These are phyloP conservation scores for Pseudolycoriella hygida DNA, from an alignment of 2,888 invertebrate genomes.

Conservation along the genomic window DNA sequence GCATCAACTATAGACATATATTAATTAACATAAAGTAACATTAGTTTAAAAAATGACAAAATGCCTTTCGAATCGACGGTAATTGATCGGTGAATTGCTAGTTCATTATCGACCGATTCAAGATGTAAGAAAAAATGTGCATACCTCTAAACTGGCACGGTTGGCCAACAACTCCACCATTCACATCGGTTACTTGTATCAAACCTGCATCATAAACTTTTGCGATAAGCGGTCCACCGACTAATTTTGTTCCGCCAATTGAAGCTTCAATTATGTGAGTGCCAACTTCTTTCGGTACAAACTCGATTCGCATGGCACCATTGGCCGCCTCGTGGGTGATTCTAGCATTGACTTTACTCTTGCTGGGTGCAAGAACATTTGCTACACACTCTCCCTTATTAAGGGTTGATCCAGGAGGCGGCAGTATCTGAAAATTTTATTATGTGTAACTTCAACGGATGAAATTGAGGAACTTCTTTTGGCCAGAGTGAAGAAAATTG, in stretches of 20 bases:
- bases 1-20: slow-evolving; percentile 67
- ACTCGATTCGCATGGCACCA: slow-evolving; percentile 78
- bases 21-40: slow-evolving; percentile 3
- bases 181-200: slow-evolving; percentile 86
- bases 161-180: slow-evolving; percentile 86
- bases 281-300: slow-evolving; percentile 84
- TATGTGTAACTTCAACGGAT: not conserved
- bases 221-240: slow-evolving; percentile 78
- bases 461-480: not conserved
- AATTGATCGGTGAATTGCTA: too few relatives aligned
- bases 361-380: slow-evolving; percentile 65
- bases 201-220: slow-evolving; percentile 89
- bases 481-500: too few relatives aligned
- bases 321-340: slow-evolving; percentile 66
- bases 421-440: slow-evolving; percentile 23
- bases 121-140: slow-evolving; percentile 1
- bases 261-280: slow-evolving; percentile 84
- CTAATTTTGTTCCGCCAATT: slow-evolving; percentile 76
- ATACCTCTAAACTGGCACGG: slow-evolving; percentile 75
- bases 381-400: slow-evolving; percentile 40
- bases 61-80: too few relatives aligned
- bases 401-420: slow-evolving; percentile 33
- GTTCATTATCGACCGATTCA: too few relatives aligned
- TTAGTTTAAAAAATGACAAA: too few relatives aligned
- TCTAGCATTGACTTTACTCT: slow-evolving; percentile 63